These are phyloP conservation scores for Embidobia sp. DNA, from an alignment of 2,888 invertebrate species.

Conservation along the genomic window DNA sequence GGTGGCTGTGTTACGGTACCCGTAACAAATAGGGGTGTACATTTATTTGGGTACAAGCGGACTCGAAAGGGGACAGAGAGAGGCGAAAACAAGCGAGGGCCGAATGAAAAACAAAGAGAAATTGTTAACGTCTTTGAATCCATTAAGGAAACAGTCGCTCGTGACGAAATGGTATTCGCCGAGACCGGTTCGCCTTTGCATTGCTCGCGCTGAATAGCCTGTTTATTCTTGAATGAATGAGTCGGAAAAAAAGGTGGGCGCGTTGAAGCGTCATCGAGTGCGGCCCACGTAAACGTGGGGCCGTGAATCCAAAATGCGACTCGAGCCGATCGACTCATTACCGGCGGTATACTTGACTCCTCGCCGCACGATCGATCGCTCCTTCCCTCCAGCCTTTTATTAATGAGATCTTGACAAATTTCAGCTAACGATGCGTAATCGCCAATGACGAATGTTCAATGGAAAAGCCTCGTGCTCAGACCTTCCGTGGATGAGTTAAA, in stretches of 20 bases:
- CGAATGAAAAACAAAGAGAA: conserved; percentile 47
- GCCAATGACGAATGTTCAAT: too few species aligned
- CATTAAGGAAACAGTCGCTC: conserved; percentile 53
- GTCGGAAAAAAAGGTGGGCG: conserved; percentile 56
- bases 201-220: conserved; percentile 35
- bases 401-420: too few species aligned
- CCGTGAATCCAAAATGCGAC: conserved; percentile 46
- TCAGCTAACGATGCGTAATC: too few species aligned
- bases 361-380: too few species aligned
- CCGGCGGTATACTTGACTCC: too few species aligned
- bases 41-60: too few species aligned
- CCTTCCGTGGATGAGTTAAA: too few species aligned
- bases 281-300: conserved; percentile 57
- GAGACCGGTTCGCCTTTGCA: conserved; percentile 65
- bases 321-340: conserved; percentile 46
- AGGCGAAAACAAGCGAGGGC: conserved; percentile 38
- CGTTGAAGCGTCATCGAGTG: conserved; percentile 58
- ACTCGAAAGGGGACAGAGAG: too few species aligned
- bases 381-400: too few species aligned
- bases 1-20: too few species aligned
- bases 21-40: too few species aligned
- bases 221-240: conserved; percentile 63
- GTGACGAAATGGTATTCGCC: conserved; percentile 53
- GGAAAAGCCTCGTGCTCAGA: too few species aligned
- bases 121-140: conserved; percentile 55